These are phyloP conservation scores for Siniperca knerii DNA, from an alignment of 2,113 vertebrate species.

Conservation along the genomic window DNA sequence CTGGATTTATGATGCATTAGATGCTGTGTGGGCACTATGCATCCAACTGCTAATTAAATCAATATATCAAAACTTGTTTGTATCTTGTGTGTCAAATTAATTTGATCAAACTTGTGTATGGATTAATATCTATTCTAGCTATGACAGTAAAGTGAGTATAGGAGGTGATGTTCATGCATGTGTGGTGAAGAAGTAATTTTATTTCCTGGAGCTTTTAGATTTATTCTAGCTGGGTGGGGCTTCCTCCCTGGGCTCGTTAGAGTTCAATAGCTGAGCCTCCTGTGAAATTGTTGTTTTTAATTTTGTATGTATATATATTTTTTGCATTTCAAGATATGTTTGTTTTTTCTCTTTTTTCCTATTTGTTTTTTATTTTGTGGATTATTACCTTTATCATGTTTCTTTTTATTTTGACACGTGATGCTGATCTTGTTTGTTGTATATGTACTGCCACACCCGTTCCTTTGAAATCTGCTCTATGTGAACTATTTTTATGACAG, in stretches of 20 bases:
- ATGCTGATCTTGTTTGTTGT: background rate
- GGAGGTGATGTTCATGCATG: background rate
- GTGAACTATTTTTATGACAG: background rate
- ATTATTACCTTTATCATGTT: background rate
- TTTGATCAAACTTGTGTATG: constrained; percentile 23
- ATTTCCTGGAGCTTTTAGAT: constrained; percentile 25
- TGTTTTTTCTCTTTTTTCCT: background rate
- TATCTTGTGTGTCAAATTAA: constrained; percentile 11
- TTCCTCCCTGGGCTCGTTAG: background rate
- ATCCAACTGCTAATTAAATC: constrained; percentile 46
- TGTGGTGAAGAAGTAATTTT: constrained; percentile 11
- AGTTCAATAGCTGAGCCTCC: background rate
- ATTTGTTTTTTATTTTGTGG: background rate
- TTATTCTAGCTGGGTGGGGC: constrained; percentile 12
- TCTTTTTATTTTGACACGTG: background rate
- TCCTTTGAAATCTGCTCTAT: background rate
- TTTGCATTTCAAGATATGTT: background rate
- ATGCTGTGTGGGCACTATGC: constrained; percentile 17
- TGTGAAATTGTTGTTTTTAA: constrained; percentile 2
- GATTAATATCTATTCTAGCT: constrained; percentile 15
- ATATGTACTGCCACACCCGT: background rate
- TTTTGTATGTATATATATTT: background rate
- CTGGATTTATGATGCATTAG: constrained; percentile 53
- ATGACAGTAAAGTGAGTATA: constrained; percentile 10
- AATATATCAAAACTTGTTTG: constrained; percentile 42